These are phyloP conservation scores for Tympanoctomys barrerae DNA, from an alignment of 2,797 vertebrate genomes.

Conservation along the genomic window DNA sequence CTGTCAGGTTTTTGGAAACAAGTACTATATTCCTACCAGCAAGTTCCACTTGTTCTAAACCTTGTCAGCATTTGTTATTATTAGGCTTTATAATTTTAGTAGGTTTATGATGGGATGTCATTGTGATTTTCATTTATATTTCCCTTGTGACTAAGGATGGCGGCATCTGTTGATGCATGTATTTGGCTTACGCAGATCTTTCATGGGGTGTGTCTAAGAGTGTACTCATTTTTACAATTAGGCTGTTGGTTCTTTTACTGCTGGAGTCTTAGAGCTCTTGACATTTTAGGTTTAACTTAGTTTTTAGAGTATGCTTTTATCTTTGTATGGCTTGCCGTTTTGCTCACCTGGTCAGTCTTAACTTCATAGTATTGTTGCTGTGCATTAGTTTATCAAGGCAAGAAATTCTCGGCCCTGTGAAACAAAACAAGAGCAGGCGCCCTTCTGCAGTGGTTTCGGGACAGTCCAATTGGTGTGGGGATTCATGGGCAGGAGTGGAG, in stretches of 20 bases:
- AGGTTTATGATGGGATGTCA: neutral
- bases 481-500: neutral
- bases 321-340: neutral
- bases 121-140: constrained; percentile 33
- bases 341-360: constrained; percentile 22
- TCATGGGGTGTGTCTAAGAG: constrained; percentile 20
- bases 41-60: neutral
- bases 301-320: constrained; percentile 44
- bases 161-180: constrained; percentile 26
- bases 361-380: neutral
- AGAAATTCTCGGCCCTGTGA: neutral
- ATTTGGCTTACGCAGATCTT: neutral
- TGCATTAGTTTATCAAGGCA: constrained; percentile 40
- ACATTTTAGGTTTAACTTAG: constrained; percentile 17
- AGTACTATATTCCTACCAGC: neutral
- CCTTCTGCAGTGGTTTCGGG: neutral
- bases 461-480: neutral
- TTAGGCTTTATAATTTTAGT: neutral
- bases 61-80: neutral
- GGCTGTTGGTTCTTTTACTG: neutral
- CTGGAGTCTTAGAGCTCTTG: neutral
- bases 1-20: neutral
- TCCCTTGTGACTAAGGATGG: neutral
- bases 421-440: constrained; percentile 18
- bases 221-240: constrained; percentile 49